phyloP scores from a whole-genome alignment of 2,797 vertebrate species.

The Pteronotus mesoamericanus region DNA sequence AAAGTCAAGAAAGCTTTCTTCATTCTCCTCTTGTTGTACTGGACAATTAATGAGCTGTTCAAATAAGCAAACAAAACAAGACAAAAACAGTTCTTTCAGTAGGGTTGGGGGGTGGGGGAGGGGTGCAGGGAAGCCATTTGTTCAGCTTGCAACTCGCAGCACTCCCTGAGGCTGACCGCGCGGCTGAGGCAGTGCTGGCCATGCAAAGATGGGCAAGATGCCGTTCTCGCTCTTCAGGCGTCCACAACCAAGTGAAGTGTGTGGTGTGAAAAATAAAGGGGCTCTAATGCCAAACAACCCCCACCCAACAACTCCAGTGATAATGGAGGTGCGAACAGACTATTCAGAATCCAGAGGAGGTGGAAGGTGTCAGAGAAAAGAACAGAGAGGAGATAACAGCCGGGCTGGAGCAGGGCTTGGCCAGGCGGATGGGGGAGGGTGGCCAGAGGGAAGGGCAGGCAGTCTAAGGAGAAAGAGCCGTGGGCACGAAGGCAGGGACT shows the following conservation, averaged over 20 bases:
- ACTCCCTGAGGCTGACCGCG: neutral
- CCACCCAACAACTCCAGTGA: neutral
- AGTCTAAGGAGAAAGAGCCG: neutral
- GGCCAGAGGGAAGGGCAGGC: neutral
- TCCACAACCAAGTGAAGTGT: neutral
- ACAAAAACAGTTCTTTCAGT: neutral
- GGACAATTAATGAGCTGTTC: neutral
- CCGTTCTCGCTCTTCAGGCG: neutral
- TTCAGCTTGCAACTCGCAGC: neutral
- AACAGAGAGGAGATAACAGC: neutral
- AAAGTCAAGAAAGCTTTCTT: neutral
- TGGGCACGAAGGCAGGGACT: neutral
- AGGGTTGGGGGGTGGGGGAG: fast-evolving
- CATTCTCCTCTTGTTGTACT: neutral
- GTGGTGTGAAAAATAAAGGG: neutral
- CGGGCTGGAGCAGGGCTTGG: neutral
- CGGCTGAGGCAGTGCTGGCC: neutral
- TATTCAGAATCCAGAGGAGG: neutral
- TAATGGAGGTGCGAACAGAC: neutral
- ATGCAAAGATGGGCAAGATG: neutral
- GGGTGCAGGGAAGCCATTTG: neutral
- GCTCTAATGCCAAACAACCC: neutral
- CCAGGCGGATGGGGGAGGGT: neutral
- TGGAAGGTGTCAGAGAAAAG: neutral
- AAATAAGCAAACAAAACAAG: neutral